Conservation (phyloP, 2,113 vertebrate species). For the Phocoena sinus region DNA sequence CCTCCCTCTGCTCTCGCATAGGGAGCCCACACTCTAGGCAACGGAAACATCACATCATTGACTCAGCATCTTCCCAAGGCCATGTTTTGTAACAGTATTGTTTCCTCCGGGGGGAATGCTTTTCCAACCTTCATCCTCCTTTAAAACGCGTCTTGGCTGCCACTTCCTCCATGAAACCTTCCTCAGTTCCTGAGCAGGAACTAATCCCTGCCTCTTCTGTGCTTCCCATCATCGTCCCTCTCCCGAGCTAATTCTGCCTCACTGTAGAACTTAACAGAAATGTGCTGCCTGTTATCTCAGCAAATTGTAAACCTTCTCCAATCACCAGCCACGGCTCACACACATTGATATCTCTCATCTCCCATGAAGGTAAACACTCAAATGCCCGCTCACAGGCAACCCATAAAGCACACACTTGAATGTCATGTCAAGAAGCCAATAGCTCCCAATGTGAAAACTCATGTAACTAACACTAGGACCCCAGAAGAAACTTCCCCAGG, state of each 20-base stretch:
- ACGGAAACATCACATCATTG: background rate
- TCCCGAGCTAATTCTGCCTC: background rate
- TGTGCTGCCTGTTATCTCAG: background rate
- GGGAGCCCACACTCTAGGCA: background rate
- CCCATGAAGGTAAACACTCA: background rate
- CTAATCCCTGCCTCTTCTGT: background rate
- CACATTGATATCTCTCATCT: background rate
- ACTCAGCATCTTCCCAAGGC: background rate
- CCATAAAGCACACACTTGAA: background rate
- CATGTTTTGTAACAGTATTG: background rate
- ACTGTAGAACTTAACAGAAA: background rate
- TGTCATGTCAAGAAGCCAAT: background rate
- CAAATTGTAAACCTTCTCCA: rapidly evolving
- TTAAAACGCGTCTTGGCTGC: background rate
- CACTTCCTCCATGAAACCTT: background rate
- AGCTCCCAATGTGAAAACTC: background rate
- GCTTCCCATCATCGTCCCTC: background rate
- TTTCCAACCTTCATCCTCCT: background rate
- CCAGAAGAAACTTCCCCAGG: background rate
- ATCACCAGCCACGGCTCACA: background rate
- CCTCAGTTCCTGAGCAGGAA: background rate
- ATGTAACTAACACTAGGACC: background rate
- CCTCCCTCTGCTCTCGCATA: background rate
- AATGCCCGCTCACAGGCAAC: background rate
- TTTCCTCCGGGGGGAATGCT: background rate